Evolutionary conservation across 2,113 vertebrate species (phyloP).

Genomic region (Catharus fuscescens): DNA sequence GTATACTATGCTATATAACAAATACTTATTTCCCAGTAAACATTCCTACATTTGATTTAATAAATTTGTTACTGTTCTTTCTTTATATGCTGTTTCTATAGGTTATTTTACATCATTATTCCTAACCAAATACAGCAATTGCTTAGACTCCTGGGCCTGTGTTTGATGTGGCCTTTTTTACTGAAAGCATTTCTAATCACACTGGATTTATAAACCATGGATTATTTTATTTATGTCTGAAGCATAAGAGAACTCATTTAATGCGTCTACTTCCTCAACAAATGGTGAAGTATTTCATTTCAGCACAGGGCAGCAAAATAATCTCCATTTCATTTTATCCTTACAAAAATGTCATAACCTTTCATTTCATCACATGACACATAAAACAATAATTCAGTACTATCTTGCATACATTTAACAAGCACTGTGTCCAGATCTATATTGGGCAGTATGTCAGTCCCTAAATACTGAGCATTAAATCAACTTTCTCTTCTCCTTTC

Average conservation of each 20-base stretch:
- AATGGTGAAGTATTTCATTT: neutral
- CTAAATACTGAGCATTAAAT: neutral
- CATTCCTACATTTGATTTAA: neutral
- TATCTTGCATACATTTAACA: neutral
- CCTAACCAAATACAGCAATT: neutral
- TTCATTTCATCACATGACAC: neutral
- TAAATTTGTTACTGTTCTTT: neutral
- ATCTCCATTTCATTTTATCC: conserved; percentile 14
- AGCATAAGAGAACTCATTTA: neutral
- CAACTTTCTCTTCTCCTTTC: neutral
- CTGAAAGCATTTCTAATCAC: neutral
- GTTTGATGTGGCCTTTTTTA: neutral
- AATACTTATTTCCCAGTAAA: neutral
- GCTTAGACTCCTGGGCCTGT: neutral
- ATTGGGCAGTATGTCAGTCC: neutral
- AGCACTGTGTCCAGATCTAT: neutral
- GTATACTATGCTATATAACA: neutral
- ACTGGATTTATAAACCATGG: neutral
- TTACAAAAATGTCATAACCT: conserved; percentile 12
- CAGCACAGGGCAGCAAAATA: neutral
- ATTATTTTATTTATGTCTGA: conserved; percentile 19
- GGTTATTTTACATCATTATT: neutral
- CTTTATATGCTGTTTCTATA: neutral
- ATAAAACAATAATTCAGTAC: neutral
- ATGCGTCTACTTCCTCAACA: neutral